These are phyloP conservation scores for Cheirogaleus major DNA, from an alignment of 2,797 vertebrate genomes.

Conservation along the genomic window DNA sequence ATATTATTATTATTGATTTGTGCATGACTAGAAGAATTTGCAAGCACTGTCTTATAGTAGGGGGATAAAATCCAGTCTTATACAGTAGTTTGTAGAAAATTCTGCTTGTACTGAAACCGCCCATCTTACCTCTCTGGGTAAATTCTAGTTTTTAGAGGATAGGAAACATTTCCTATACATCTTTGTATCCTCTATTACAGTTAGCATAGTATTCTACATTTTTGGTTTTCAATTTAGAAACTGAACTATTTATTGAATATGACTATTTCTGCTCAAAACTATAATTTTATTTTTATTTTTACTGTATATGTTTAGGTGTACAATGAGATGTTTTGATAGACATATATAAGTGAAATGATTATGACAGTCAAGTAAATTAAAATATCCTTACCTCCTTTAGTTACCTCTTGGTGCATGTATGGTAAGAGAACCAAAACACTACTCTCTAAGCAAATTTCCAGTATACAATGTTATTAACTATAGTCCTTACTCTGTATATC, in stretches of 20 bases:
- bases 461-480: too few species aligned
- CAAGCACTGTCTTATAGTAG: neutral
- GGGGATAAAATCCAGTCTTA: neutral
- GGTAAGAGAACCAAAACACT: too few species aligned
- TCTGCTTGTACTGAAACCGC: neutral
- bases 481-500: too few species aligned
- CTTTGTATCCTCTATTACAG: neutral
- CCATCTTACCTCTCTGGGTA: neutral
- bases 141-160: neutral
- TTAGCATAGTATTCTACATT: neutral
- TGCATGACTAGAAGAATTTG: neutral
- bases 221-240: neutral
- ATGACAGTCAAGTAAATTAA: too few species aligned
- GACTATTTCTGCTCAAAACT: neutral
- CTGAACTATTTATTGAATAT: neutral
- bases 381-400: too few species aligned
- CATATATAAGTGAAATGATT: too few species aligned
- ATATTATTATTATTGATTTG: neutral
- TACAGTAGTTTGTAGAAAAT: neutral
- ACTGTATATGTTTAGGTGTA: neutral
- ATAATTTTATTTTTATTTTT: neutral
- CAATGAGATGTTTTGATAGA: too few species aligned
- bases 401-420: too few species aligned
- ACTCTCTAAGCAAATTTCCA: too few species aligned
- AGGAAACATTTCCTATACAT: neutral